Evolutionary conservation across 2,113 vertebrate species (phyloP).

Genomic region (Panthera uncia): DNA sequence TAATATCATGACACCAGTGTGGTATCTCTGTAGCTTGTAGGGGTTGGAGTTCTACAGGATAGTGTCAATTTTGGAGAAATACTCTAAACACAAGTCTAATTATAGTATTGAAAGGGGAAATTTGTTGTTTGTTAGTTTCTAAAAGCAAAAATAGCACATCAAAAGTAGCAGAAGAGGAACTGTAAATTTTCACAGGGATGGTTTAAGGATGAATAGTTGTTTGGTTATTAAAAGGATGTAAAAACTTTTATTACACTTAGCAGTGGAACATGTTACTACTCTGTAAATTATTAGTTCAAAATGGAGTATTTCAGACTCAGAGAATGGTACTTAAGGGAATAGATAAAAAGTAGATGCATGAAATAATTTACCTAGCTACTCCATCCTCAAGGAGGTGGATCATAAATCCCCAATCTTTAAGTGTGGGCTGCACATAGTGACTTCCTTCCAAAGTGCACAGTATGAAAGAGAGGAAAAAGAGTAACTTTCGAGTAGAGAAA

Average conservation of each 20-base stretch:
- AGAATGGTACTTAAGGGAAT: neutral
- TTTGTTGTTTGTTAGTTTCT: slow-evolving; percentile 76
- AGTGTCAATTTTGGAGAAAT: slow-evolving; percentile 58
- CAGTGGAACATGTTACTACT: neutral
- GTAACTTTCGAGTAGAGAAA: neutral
- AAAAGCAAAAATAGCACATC: slow-evolving; percentile 65
- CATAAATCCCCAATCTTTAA: neutral
- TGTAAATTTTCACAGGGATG: slow-evolving; percentile 78
- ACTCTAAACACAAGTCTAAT: slow-evolving; percentile 65
- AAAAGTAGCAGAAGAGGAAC: slow-evolving; percentile 81
- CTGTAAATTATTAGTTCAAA: neutral
- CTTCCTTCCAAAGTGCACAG: neutral
- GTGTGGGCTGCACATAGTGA: neutral
- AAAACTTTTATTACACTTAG: slow-evolving; percentile 20
- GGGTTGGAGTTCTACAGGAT: slow-evolving; percentile 60
- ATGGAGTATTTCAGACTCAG: slow-evolving; percentile 18
- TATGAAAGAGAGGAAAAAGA: neutral
- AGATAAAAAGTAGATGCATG: neutral
- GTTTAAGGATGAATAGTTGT: slow-evolving; percentile 67
- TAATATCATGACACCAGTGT: neutral
- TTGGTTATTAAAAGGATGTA: slow-evolving; percentile 61
- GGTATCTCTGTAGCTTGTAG: neutral
- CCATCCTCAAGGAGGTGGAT: neutral
- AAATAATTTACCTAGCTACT: slow-evolving; percentile 43
- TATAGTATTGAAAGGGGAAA: slow-evolving; percentile 79